These are phyloP conservation scores for Motacilla alba DNA, from an alignment of 2,113 vertebrate species.

Conservation along the genomic window DNA sequence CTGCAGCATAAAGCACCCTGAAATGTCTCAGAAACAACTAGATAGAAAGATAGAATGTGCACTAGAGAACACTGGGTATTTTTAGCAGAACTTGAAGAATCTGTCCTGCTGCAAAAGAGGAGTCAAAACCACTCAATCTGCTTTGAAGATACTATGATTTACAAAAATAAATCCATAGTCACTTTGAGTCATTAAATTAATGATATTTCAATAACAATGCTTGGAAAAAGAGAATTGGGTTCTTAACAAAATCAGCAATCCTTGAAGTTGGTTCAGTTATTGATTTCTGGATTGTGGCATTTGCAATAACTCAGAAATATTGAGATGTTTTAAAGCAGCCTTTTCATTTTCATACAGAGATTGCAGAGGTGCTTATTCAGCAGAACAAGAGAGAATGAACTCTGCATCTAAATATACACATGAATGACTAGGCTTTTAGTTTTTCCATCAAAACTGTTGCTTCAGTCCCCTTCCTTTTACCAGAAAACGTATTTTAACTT, in stretches of 20 bases:
- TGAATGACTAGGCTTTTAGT: background rate
- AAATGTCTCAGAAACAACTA: background rate
- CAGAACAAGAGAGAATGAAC: background rate
- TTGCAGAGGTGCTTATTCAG: conserved; percentile 32
- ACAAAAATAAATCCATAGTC: background rate
- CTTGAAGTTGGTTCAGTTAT: conserved; percentile 37
- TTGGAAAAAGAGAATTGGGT: background rate
- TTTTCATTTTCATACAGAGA: conserved; percentile 31
- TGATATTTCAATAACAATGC: background rate
- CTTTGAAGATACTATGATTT: background rate
- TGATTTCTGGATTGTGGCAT: conserved; percentile 17
- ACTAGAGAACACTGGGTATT: background rate
- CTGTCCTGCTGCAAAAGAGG: background rate
- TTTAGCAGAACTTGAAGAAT: background rate
- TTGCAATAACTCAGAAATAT: conserved; percentile 20
- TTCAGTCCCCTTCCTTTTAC: background rate
- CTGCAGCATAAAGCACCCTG: background rate
- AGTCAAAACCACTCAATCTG: background rate
- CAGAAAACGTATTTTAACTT: background rate
- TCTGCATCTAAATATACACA: background rate
- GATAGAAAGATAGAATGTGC: background rate
- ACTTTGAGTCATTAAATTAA: background rate
- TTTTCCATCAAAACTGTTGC: background rate
- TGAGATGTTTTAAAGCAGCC: conserved; percentile 7
- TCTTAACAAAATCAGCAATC: background rate